Conservation (phyloP, 2,888 invertebrate genomes). For the Linnaemya vulpina region DNA sequence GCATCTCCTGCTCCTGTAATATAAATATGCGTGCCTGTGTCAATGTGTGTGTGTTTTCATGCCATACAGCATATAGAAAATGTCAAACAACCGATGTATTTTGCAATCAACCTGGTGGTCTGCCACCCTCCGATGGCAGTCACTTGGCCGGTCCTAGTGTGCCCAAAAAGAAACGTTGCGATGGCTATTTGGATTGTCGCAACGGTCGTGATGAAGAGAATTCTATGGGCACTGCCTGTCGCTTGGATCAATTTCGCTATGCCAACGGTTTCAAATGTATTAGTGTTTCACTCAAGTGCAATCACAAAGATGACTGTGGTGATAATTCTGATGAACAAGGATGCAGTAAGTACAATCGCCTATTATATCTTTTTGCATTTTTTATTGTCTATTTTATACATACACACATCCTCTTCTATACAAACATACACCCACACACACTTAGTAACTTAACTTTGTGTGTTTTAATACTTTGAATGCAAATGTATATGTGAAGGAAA, state of each 20-base stretch:
- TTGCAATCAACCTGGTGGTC: constrained; percentile 88
- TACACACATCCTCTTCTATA: too few relatives aligned
- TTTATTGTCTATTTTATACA: background rate
- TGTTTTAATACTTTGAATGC: constrained; percentile 23
- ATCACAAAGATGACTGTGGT: constrained; percentile 95
- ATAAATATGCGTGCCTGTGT: background rate
- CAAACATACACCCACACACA: background rate
- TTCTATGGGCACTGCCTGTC: constrained; percentile 88
- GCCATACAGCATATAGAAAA: constrained; percentile 89
- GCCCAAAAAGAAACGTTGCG: constrained; percentile 94
- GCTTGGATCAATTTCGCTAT: constrained; percentile 93
- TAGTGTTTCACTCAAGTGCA: constrained; percentile 90
- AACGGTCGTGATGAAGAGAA: constrained; percentile 91
- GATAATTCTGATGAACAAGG: constrained; percentile 95
- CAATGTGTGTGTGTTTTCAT: background rate
- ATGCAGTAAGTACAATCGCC: constrained; percentile 88
- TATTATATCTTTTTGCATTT: constrained; percentile 12
- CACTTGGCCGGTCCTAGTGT: constrained; percentile 90
- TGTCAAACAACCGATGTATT: constrained; percentile 94
- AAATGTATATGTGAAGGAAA: constrained; percentile 16
- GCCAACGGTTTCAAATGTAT: constrained; percentile 91
- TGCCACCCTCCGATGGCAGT: constrained; percentile 84
- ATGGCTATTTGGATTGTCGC: constrained; percentile 94
- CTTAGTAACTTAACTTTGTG: constrained; percentile 19
- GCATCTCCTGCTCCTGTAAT: constrained; percentile 1